Evolutionary conservation across 1,140 invertebrate genomes (phyloP).

Genomic region (Antheraea pernyi): DNA sequence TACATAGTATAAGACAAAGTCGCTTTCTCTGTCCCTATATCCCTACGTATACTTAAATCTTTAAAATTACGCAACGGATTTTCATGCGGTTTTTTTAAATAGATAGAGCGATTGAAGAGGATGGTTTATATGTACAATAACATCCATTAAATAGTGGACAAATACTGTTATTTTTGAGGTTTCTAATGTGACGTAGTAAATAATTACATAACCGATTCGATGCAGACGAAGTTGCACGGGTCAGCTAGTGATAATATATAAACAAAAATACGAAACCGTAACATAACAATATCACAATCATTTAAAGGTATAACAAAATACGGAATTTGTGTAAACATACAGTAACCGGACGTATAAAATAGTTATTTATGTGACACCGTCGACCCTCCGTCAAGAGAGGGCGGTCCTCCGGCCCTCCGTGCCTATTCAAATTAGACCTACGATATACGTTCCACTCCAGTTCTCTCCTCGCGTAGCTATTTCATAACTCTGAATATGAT

Average conservation of each 20-base stretch:
- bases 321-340: slow-evolving; percentile 24
- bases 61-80: no score
- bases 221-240: no score
- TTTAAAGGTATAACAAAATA: not conserved
- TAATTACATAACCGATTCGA: no score
- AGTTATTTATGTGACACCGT: slow-evolving; percentile 49
- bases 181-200: no score
- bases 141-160: no score
- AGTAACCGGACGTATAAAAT: slow-evolving; percentile 43
- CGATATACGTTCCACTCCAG: slow-evolving; percentile 35
- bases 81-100: no score
- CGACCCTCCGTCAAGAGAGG: slow-evolving; percentile 40
- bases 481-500: slow-evolving; percentile 41
- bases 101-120: no score
- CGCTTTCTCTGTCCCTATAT: no score
- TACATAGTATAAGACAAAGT: no score
- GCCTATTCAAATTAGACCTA: slow-evolving; percentile 49
- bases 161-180: no score
- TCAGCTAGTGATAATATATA: slow-evolving; percentile 1
- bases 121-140: no score
- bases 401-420: slow-evolving; percentile 26
- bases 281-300: slow-evolving; percentile 1
- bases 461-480: slow-evolving; percentile 26
- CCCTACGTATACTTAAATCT: no score
- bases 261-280: not conserved